Evolutionary conservation across 2,113 vertebrate species (phyloP), one percentile per base, ranked within the genome.

Genomic region (Bubo bubo): DNA sequence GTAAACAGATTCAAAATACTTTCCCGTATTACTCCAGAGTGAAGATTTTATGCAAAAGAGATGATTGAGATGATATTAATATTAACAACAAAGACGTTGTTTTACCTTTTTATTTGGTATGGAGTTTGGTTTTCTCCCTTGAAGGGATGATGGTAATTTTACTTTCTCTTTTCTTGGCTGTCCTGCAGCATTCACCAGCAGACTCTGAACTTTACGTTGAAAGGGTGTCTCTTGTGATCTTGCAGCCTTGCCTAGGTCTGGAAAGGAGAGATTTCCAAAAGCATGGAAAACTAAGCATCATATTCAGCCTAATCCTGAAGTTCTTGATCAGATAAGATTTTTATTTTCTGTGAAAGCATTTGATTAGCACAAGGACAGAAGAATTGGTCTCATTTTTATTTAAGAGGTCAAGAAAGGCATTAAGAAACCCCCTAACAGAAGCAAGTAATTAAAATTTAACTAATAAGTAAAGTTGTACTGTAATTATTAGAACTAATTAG

Each of bases 31-130:
- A 34, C 30, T 75, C 30, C 64, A 62, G 17, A 60, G 17, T 37
- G 20, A 93, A 24, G 32, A 68, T 41, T 79, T 72, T 24, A 58
- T 24, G 26, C 30, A 90, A 85, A 86, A 72, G 21, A 81, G 11
- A 45, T 70, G 8, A 87, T 4, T 22, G 18, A 74, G 21, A 82
- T 12, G 22, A 52, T 35, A 81, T 22, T 58, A 68, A 28, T 19
- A 66, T 37, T n/a, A n/a, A 59, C 39, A 84, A 60, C 37, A 90
- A 66, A 68, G 3, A 34, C 30, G 6, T 17, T 39, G 23, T 49
- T 81, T 96, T 98, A 99, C 99, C 98, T 98, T 98, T 66, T 95
- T 39, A 35, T 98, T 98, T 39, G 98, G 98, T 22, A 97, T 76
- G n/a, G 95, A 97, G 58, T 60, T 93, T 76, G 98, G 96, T 86